phyloP scores from a whole-genome alignment of 2,113 vertebrate species.

The Natator depressus region DNA sequence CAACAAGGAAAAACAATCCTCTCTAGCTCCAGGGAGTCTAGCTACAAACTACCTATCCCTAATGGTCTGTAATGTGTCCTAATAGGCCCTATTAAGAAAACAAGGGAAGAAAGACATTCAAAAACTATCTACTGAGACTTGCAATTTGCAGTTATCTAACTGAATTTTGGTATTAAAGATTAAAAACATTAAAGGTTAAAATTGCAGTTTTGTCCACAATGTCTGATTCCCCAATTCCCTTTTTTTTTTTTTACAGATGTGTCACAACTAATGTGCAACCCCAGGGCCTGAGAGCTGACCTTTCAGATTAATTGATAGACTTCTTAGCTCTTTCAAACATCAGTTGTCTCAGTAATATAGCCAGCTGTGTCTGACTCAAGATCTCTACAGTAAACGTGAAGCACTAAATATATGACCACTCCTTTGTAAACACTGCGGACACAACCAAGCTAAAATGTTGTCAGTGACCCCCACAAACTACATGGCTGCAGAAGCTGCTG shows the following conservation, averaged over 20 bases:
- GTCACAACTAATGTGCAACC: not conserved
- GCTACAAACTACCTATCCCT: not conserved
- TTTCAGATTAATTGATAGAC: not conserved
- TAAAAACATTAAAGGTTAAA: not conserved
- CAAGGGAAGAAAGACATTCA: not conserved
- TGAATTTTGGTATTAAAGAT: not conserved
- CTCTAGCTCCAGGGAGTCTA: constrained; percentile 14
- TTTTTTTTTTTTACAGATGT: constrained; percentile 1
- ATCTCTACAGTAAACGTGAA: not conserved
- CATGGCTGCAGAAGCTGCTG: not conserved
- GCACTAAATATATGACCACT: not conserved
- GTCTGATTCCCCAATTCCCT: not conserved
- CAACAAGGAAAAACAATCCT: not conserved
- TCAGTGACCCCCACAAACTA: not conserved
- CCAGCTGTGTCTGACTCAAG: not conserved
- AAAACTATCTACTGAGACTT: not conserved
- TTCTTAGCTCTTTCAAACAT: not conserved
- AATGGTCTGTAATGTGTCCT: not conserved
- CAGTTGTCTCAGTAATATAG: not conserved
- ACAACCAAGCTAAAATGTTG: not conserved
- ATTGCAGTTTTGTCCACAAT: not conserved
- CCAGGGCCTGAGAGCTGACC: not conserved
- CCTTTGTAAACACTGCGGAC: not conserved
- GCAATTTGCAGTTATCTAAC: constrained; percentile 2
- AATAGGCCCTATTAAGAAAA: not conserved